Evolutionary conservation across 2,888 invertebrate species (phyloP).

Genomic region (Cancer borealis): DNA sequence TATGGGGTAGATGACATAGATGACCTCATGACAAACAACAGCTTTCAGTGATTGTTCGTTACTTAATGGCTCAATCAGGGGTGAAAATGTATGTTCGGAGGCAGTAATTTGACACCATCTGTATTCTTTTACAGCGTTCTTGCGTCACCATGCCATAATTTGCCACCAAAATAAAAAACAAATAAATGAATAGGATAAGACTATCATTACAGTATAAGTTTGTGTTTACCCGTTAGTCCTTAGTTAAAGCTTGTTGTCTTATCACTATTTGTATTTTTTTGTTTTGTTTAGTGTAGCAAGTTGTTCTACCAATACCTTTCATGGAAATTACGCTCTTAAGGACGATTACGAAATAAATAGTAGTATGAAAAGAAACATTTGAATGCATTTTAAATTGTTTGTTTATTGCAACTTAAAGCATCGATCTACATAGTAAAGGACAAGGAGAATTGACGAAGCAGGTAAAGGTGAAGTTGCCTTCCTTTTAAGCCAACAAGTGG

Average conservation of each 20-base stretch:
- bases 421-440: background rate
- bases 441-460: background rate
- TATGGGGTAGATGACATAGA: background rate
- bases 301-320: background rate
- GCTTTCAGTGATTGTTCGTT: too few relatives aligned
- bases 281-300: background rate
- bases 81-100: background rate
- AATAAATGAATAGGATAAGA: background rate
- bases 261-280: background rate
- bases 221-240: too few relatives aligned
- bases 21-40: background rate
- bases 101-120: background rate
- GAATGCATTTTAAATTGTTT: background rate
- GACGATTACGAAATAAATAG: background rate
- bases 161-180: background rate
- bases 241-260: too few relatives aligned
- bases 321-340: background rate
- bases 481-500: slow-evolving; percentile 18
- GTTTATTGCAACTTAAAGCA: background rate
- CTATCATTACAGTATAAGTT: background rate
- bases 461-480: slow-evolving; percentile 6
- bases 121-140: background rate
- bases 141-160: background rate
- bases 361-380: background rate
- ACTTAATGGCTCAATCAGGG: too few relatives aligned